Evolutionary conservation across 2,113 vertebrate genomes (phyloP), one percentile per base, ranked within the genome.

Genomic region (Albula goreensis): DNA sequence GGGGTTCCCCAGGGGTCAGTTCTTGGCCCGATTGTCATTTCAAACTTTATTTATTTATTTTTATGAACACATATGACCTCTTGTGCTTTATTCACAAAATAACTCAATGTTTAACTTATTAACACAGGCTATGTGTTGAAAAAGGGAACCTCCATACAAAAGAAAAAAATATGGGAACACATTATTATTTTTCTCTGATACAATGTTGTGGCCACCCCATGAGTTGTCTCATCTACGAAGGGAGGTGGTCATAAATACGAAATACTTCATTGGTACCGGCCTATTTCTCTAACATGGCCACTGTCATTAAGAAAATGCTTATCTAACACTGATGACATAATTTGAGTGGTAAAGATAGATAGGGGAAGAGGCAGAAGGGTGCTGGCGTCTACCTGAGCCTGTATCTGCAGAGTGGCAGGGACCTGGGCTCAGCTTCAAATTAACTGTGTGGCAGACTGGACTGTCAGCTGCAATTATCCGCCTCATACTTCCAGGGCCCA

Each of bases 401-500:
- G 94, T 96, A 95, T 97, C 96, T 96, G 94, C 94, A 95, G 92
- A 86, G 84, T 97, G 95, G 96, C 96, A 97, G 95, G 95, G 96
- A 97, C 91, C 95, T 95, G 96, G 96, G 96, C 97, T 97, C 96
- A 95, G 95, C 93, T 97, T 97, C 96, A 97, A 97, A 98, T 97
- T 97, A 98, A 96, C 96, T 96, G 89, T 91, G 96, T 95, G 97
- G 96, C 97, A 96, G 94, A 96, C 96, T 94, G 96, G 96, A 97
- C 93, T 96, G 95, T 96, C 95, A 96, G 91, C 93, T 96, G 93
- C 95, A 97, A 97, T 96, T 96, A 96, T 94, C 92, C 94, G 93
- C 96, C 95, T 96, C 93, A 90, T 95, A 95, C 94, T 94, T 96
- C 90, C 95, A 95, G 94, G 94, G 92, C 22, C 95, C 95, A 95